A percentile compares a stretch with the other conserved stretches of the same genome.
These are phyloP conservation scores for Dermochelys coriacea DNA, from an alignment of 2,797 vertebrate genomes.

Conservation along the genomic window DNA sequence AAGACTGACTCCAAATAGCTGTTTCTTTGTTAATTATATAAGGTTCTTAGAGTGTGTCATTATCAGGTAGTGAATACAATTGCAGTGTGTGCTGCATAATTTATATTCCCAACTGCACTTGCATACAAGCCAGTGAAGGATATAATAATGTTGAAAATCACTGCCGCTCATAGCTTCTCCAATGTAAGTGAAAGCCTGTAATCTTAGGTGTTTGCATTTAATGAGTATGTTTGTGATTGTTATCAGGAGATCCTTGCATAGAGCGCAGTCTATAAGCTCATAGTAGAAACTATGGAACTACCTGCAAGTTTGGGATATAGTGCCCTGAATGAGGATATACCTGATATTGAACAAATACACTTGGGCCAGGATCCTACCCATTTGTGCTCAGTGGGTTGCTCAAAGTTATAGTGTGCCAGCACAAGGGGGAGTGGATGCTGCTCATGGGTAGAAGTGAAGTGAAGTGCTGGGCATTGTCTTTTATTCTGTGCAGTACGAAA, in stretches of 20 bases:
- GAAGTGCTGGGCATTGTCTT: background rate
- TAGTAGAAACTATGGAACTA: background rate
- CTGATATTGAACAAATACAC: background rate
- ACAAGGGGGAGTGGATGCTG: background rate
- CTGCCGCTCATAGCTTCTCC: background rate
- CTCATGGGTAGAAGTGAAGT: background rate
- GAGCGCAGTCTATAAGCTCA: background rate
- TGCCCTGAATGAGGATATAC: background rate
- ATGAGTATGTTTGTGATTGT: background rate
- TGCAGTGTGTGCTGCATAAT: conserved; percentile 21
- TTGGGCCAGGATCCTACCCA: background rate
- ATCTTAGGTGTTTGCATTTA: background rate
- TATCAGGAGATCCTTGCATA: background rate
- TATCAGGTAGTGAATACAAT: conserved; percentile 27
- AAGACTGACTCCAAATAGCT: background rate
- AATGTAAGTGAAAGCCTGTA: background rate
- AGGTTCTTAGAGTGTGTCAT: conserved; percentile 3
- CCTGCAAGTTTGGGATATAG: background rate
- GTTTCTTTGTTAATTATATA: conserved; percentile 2
- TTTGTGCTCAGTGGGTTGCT: background rate
- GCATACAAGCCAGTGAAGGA: background rate
- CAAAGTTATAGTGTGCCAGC: background rate
- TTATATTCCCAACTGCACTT: conserved; percentile 8
- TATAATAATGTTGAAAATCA: background rate
- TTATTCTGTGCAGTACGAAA: background rate